Evolutionary conservation across 1,140 invertebrate genomes (phyloP).

Genomic region (Nebria ingens): DNA sequence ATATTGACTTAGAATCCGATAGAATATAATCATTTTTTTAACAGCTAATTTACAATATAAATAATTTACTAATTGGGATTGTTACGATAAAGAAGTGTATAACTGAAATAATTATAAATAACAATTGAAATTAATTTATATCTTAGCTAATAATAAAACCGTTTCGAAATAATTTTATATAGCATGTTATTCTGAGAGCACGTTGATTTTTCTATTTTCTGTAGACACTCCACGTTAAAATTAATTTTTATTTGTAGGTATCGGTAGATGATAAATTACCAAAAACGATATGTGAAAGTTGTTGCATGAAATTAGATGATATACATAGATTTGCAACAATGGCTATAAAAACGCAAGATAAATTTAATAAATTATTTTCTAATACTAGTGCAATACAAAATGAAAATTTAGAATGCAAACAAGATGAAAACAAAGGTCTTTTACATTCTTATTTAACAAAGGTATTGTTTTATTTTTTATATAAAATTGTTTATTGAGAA

Average conservation of each 20-base stretch:
- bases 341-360: constrained; percentile 43
- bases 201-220: constrained; percentile 7
- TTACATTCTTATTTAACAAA: constrained; percentile 45
- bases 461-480: constrained; percentile 24
- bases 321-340: constrained; percentile 46
- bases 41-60: too few species aligned
- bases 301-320: constrained; percentile 41
- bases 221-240: constrained; percentile 14
- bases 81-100: too few species aligned
- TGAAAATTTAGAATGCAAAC: constrained; percentile 24
- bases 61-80: too few species aligned
- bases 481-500: too few species aligned
- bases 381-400: constrained; percentile 23
- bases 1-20: constrained; percentile 4
- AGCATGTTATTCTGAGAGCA: too few species aligned
- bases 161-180: too few species aligned
- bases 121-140: too few species aligned
- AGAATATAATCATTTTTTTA: too few species aligned
- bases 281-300: constrained; percentile 44
- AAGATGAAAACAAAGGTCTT: constrained; percentile 35
- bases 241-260: constrained; percentile 29
- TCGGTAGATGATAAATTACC: constrained; percentile 42
- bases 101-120: too few species aligned
- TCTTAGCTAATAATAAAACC: too few species aligned
- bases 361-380: constrained; percentile 35